phyloP scores from a whole-genome alignment of 2,113 vertebrate genomes.

The Salminus brasiliensis region DNA sequence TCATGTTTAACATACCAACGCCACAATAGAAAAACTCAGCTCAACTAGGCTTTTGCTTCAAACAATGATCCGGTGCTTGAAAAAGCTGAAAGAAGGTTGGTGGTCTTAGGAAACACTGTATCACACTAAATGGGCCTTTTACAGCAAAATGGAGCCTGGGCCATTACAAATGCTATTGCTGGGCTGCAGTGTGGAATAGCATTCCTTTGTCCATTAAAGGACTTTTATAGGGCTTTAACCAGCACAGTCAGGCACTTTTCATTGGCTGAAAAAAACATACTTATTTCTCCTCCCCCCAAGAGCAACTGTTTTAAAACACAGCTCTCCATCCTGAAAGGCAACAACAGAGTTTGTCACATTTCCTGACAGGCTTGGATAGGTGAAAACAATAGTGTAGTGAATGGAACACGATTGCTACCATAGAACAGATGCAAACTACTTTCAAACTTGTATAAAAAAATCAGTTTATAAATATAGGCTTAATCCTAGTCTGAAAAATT shows the following conservation, averaged over 20 bases:
- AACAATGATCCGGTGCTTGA: constrained; percentile 51
- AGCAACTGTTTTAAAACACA: constrained; percentile 64
- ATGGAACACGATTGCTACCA: constrained; percentile 57
- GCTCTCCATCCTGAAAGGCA: constrained; percentile 67
- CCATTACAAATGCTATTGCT: constrained; percentile 61
- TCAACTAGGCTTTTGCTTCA: no score
- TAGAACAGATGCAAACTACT: constrained; percentile 26
- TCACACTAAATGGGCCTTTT: constrained; percentile 58
- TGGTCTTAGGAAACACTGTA: constrained; percentile 67
- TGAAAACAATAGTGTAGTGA: constrained; percentile 53
- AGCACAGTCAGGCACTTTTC: constrained; percentile 51
- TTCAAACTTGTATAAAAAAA: constrained; percentile 3
- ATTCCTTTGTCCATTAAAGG: constrained; percentile 63
- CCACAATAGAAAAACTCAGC: no score
- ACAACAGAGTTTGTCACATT: constrained; percentile 66
- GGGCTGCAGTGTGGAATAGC: constrained; percentile 55
- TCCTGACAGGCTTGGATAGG: constrained; percentile 67
- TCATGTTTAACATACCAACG: no score
- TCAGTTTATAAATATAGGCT: no score
- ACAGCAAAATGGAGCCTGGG: constrained; percentile 52
- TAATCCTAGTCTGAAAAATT: no score
- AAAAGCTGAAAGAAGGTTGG: constrained; percentile 63
- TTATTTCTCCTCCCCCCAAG: constrained; percentile 60
- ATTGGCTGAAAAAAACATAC: constrained; percentile 61
- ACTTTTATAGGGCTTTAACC: constrained; percentile 61